phyloP scores from a whole-genome alignment of 2,888 invertebrate genomes.

The Odiellus spinosus region DNA sequence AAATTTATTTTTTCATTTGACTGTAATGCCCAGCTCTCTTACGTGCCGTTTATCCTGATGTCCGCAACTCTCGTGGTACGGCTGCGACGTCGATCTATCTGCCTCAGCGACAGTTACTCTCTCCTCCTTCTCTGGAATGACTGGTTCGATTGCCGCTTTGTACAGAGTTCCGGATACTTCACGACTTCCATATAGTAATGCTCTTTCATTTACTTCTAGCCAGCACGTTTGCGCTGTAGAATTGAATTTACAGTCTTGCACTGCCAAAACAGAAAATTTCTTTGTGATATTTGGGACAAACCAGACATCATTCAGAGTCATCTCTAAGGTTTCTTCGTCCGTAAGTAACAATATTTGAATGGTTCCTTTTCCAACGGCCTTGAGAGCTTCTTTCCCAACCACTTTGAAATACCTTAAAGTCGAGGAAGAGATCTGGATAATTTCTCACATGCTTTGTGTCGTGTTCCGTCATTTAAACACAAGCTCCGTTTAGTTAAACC shows the following conservation, averaged over 20 bases:
- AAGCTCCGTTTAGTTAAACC: too few species aligned
- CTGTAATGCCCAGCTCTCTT: slow-evolving; percentile 3
- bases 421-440: neutral
- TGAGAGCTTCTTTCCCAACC: slow-evolving; percentile 3
- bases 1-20: slow-evolving; percentile 1
- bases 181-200: slow-evolving; percentile 3
- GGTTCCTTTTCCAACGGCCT: slow-evolving; percentile 5
- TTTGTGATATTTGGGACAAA: slow-evolving; percentile 7
- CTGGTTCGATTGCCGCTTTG: slow-evolving; percentile 1
- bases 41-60: slow-evolving; percentile 4
- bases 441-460: slow-evolving; percentile 1
- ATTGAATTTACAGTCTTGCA: slow-evolving; percentile 6
- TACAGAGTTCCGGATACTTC: slow-evolving; percentile 1
- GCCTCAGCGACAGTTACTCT: neutral
- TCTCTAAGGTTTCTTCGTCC: slow-evolving; percentile 1
- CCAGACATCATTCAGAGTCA: slow-evolving; percentile 6
- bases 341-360: slow-evolving; percentile 2
- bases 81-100: neutral
- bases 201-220: slow-evolving; percentile 1
- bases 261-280: slow-evolving; percentile 4
- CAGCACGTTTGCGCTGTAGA: slow-evolving; percentile 4
- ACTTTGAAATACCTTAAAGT: slow-evolving; percentile 3
- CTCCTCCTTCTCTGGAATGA: neutral
- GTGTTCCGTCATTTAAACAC: too few species aligned
- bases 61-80: slow-evolving; percentile 3